These are phyloP conservation scores for Platyscapa corneri DNA, from an alignment of 1,140 invertebrate species.

Conservation along the genomic window DNA sequence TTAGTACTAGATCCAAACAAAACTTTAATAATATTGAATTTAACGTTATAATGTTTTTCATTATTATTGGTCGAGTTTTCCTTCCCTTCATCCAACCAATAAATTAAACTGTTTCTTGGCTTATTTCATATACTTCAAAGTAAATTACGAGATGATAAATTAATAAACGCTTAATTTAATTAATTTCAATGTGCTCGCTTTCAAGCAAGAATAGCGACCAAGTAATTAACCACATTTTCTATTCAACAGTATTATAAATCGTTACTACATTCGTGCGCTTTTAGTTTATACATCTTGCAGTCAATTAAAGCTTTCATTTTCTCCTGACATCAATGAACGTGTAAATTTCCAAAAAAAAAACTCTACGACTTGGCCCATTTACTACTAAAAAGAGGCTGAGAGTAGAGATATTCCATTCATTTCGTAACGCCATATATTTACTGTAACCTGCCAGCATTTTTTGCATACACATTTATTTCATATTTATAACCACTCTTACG, in stretches of 20 bases:
- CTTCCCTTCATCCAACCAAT: too few relatives aligned
- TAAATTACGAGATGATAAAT: too few relatives aligned
- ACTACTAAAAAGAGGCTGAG: slow-evolving; percentile 25
- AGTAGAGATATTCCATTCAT: not conserved
- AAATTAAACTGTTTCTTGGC: too few relatives aligned
- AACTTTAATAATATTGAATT: not conserved
- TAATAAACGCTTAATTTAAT: too few relatives aligned
- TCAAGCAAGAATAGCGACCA: not conserved
- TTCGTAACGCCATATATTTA: not conserved
- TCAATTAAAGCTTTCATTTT: slow-evolving; percentile 4
- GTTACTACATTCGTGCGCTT: not conserved
- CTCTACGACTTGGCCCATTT: not conserved
- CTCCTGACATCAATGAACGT: not conserved
- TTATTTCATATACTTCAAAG: too few relatives aligned
- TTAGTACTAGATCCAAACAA: not conserved
- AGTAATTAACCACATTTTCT: slow-evolving; percentile 2
- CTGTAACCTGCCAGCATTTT: not conserved
- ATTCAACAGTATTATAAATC: not conserved
- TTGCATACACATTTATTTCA: slow-evolving; percentile 1
- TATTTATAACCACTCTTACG: slow-evolving; percentile 28
- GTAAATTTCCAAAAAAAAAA: not conserved
- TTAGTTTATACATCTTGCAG: not conserved
- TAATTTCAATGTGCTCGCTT: not conserved
- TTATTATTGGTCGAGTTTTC: too few relatives aligned
- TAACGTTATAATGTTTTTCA: not conserved